A percentile compares a stretch with the other conserved stretches of the same genome.
These are phyloP conservation scores for Agelas oroides DNA, from an alignment of 37 sponge, comb jelly and placozoan species.

Conservation along the genomic window DNA sequence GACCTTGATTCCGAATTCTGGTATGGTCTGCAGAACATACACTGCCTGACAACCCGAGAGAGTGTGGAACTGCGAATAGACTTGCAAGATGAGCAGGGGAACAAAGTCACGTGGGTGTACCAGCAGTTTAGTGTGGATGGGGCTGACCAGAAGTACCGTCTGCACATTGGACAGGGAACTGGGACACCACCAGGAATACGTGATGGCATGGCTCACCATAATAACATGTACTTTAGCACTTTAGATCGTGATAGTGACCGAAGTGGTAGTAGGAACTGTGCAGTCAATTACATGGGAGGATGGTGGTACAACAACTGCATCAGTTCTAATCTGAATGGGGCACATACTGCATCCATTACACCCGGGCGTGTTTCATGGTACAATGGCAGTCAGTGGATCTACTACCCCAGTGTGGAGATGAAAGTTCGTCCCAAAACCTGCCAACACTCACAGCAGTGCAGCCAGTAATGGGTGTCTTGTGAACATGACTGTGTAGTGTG, in stretches of 20 bases:
- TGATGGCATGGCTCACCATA: conserved; percentile 31
- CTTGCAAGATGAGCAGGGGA: background rate
- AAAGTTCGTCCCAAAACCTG: no score
- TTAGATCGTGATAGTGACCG: conserved; percentile 14
- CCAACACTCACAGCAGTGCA: no score
- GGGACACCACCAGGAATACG: background rate
- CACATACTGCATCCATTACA: background rate
- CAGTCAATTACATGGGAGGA: background rate
- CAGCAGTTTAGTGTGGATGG: conserved; percentile 32
- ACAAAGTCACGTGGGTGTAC: conserved; percentile 9
- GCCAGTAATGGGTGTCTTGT: no score
- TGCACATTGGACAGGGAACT: conserved; percentile 13
- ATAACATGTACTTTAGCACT: conserved; percentile 29
- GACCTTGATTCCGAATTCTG: conserved; percentile 36
- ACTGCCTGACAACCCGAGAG: conserved; percentile 26
- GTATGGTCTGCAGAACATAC: conserved; percentile 40
- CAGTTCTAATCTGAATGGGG: background rate
- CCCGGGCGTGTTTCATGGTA: no score
- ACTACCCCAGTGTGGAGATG: no score
- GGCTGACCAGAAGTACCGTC: conserved; percentile 17
- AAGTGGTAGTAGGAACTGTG: background rate
- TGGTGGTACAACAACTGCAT: conserved; percentile 6
- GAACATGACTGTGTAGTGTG: no score
- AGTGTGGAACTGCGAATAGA: conserved; percentile 30
- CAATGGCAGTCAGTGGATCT: no score